Conservation (phyloP, 2,888 invertebrate species). For the Formica aserva region DNA sequence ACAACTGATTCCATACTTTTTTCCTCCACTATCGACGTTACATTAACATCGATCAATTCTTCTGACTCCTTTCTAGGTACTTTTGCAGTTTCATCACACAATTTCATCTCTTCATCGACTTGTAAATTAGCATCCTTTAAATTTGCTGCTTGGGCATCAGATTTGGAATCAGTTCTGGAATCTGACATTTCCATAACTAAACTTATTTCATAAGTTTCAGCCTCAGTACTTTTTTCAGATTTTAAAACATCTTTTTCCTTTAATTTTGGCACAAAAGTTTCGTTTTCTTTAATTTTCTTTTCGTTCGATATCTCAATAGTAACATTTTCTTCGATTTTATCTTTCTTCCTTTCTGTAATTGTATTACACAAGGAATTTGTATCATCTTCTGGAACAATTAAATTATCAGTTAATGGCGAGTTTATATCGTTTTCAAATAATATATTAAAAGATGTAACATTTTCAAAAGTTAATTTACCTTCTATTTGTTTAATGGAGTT, state of each 20-base stretch:
- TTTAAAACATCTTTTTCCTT: neutral
- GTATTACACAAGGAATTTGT: neutral
- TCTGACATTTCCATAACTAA: conserved; percentile 13
- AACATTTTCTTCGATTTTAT: conserved; percentile 37
- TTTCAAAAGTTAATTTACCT: conserved; percentile 16
- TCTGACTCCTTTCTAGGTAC: conserved; percentile 1
- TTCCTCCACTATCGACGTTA: neutral
- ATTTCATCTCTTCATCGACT: neutral
- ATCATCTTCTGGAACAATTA: neutral
- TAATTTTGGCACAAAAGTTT: neutral
- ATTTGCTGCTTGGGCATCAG: neutral
- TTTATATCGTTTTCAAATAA: neutral
- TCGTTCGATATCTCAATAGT: conserved; percentile 8
- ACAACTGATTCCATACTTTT: conserved; percentile 7
- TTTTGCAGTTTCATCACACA: neutral
- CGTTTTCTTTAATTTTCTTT: neutral
- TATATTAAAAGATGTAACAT: neutral
- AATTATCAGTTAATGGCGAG: conserved; percentile 15
- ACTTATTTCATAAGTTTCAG: conserved; percentile 17
- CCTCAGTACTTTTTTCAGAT: conserved; percentile 40
- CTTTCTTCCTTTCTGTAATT: neutral
- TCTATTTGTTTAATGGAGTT: neutral
- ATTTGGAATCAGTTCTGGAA: conserved; percentile 9
- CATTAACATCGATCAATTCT: conserved; percentile 1
- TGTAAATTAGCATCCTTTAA: conserved; percentile 1